These are phyloP conservation scores for Pteropus rufus DNA, from an alignment of 2,797 vertebrate species.

Conservation along the genomic window DNA sequence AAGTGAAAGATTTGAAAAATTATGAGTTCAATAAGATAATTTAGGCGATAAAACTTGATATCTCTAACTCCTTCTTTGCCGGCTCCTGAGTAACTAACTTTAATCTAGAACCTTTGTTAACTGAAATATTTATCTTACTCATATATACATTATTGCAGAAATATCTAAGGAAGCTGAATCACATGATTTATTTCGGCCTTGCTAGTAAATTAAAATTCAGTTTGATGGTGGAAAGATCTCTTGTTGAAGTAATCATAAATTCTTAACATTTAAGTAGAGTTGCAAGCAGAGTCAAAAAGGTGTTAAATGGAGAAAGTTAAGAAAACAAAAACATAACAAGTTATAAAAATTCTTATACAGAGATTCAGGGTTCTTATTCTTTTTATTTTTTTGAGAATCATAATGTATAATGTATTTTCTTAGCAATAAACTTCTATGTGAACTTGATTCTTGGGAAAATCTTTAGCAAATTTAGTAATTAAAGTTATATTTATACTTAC, in stretches of 20 bases:
- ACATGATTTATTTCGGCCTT: background rate
- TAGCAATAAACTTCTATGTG: background rate
- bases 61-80: background rate
- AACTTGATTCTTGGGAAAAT: background rate
- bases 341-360: background rate
- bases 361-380: background rate
- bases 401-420: background rate
- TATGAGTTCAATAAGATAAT: background rate
- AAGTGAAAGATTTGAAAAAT: conserved; percentile 13
- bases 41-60: background rate
- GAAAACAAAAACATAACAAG: background rate
- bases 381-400: background rate
- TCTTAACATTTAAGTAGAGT: background rate
- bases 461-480: conserved; percentile 22
- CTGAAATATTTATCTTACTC: background rate
- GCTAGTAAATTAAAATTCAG: conserved; percentile 5
- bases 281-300: background rate
- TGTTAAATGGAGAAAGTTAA: background rate
- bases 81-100: background rate
- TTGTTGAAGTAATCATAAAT: background rate
- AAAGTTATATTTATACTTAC: background rate
- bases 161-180: background rate
- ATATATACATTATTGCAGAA: background rate
- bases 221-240: background rate
- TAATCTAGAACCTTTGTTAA: background rate